Conservation (phyloP, 2,888 invertebrate genomes). For the Orthonychiurus folsomi region DNA sequence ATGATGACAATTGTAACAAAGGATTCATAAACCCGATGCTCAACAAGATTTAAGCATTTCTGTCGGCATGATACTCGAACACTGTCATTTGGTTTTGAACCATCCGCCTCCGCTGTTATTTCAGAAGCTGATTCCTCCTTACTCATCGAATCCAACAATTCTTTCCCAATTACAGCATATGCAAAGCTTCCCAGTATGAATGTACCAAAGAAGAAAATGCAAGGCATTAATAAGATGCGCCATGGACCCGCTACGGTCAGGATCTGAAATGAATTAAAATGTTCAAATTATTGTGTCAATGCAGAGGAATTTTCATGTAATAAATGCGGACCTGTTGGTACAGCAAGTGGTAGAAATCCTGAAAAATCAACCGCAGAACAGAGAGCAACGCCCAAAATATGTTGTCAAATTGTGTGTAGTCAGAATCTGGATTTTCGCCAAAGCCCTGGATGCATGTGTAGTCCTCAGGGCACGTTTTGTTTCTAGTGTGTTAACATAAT, state of each 20-base stretch:
- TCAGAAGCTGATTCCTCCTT: not conserved
- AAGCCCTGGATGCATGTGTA: slow-evolving; percentile 21
- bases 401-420: slow-evolving; percentile 25
- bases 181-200: slow-evolving; percentile 24
- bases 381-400: slow-evolving; percentile 21
- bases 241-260: not conserved
- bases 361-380: slow-evolving; percentile 19
- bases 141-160: not conserved
- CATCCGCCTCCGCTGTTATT: not conserved
- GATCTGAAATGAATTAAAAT: too few species aligned
- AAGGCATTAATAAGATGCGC: slow-evolving; percentile 17
- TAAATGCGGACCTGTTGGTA: too few species aligned
- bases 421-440: slow-evolving; percentile 22
- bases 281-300: too few species aligned
- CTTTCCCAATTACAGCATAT: slow-evolving; percentile 19
- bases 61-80: not conserved
- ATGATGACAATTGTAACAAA: not conserved
- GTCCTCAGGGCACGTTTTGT: slow-evolving; percentile 22
- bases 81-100: not conserved
- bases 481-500: too few species aligned
- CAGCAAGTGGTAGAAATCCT: slow-evolving; percentile 14
- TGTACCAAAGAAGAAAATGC: slow-evolving; percentile 22
- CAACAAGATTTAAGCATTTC: not conserved
- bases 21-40: not conserved
- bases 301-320: too few species aligned